A percentile compares a stretch with the other conserved stretches of the same genome.
Conservation (phyloP, 2,113 vertebrate species). For the Labeo catla region DNA sequence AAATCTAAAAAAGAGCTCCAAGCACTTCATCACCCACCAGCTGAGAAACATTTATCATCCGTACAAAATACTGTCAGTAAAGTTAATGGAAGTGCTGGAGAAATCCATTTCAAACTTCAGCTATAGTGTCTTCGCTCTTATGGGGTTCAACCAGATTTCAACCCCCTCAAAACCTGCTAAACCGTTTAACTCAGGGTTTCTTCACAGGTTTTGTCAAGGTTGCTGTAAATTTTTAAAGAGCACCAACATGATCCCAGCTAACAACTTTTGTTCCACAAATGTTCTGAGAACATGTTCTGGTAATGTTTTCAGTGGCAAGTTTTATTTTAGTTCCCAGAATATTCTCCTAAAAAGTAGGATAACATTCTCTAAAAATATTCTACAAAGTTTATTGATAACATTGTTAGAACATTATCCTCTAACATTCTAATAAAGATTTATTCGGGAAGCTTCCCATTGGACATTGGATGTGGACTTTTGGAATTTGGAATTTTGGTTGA, state of each 20-base stretch:
- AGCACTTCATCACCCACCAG: constrained; percentile 1
- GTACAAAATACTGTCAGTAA: constrained; percentile 9
- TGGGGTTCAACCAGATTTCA: constrained; percentile 5
- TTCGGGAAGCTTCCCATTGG: no score
- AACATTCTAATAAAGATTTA: no score
- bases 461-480: no score
- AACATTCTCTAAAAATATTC: no score
- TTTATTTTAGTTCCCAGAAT: no score
- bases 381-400: no score
- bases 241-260: not conserved
- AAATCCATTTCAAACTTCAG: constrained; percentile 10
- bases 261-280: no score
- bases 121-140: not conserved
- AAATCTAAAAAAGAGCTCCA: not conserved
- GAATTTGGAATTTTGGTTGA: no score
- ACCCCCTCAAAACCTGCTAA: not conserved
- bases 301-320: no score
- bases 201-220: constrained; percentile 35
- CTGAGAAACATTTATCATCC: constrained; percentile 34
- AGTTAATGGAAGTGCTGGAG: constrained; percentile 27
- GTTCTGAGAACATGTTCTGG: no score
- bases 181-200: constrained; percentile 8
- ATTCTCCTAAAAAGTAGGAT: no score
- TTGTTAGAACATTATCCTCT: no score
- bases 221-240: not conserved